Percentiles rank a stretch among this genome's conserved stretches.
Conservation (phyloP, 2,797 vertebrate genomes). For the Acomys russatus region DNA sequence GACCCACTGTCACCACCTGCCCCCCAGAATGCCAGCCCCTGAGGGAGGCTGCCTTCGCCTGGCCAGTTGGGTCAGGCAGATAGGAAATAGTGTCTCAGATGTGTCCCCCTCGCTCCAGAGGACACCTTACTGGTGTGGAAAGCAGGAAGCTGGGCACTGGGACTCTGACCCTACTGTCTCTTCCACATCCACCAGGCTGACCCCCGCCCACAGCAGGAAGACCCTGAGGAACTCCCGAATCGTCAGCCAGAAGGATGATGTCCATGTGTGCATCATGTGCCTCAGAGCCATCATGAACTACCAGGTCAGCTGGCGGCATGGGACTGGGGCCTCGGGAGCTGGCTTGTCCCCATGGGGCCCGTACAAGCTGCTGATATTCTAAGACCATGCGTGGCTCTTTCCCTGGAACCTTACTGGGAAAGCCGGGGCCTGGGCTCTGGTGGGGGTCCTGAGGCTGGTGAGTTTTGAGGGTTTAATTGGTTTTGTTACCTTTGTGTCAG, state of each 20-base stretch:
- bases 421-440: not conserved
- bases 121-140: not conserved
- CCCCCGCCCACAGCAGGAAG: constrained; percentile 93
- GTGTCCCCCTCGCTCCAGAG: not conserved
- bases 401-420: not conserved
- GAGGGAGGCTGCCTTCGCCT: not conserved
- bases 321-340: not conserved
- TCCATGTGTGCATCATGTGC: constrained; percentile 98
- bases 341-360: not conserved
- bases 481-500: not conserved
- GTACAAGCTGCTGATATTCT: not conserved
- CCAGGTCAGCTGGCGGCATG: constrained; percentile 89
- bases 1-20: not conserved
- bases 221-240: constrained; percentile 91
- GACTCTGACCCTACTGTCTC: constrained; percentile 58
- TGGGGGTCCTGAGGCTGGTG: not conserved
- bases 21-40: not conserved
- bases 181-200: constrained; percentile 89
- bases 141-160: not conserved
- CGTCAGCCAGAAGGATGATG: constrained; percentile 94
- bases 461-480: not conserved
- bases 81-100: not conserved
- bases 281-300: constrained; percentile 99
- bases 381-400: not conserved
- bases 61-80: not conserved